These are phyloP conservation scores for Haliclystus octoradiatus DNA, from an alignment of 30 jellyfish, hydroid and myxozoan species.

Conservation along the genomic window DNA sequence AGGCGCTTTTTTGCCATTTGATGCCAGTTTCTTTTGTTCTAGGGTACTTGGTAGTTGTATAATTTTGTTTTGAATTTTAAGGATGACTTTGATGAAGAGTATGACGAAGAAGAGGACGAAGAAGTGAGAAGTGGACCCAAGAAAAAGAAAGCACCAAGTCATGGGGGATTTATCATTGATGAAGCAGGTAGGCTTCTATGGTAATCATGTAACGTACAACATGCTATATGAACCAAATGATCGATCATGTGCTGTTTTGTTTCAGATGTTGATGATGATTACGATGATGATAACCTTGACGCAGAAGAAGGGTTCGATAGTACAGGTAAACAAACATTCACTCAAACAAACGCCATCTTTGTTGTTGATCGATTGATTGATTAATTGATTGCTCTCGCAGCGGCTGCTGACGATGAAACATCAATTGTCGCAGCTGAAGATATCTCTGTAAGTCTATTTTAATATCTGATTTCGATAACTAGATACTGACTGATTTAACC, in stretches of 20 bases:
- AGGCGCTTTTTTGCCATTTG: too few species aligned
- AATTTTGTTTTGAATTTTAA: background rate
- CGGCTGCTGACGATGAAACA: conserved; percentile 13
- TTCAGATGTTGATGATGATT: conserved; percentile 92
- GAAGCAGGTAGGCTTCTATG: conserved; percentile 64
- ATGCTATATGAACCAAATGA: background rate
- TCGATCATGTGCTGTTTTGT: background rate
- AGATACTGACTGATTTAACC: background rate
- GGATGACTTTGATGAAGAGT: conserved; percentile 69
- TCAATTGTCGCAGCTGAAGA: conserved; percentile 19
- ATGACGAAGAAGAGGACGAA: conserved; percentile 61
- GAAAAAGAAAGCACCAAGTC: conserved; percentile 73
- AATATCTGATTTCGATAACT: background rate
- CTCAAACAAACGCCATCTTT: background rate
- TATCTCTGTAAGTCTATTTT: conserved; percentile 13
- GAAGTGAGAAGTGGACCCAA: conserved; percentile 20
- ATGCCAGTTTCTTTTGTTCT: too few species aligned
- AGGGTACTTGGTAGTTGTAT: too few species aligned
- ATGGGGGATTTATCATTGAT: conserved; percentile 94
- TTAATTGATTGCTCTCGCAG: too few species aligned
- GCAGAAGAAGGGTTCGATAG: conserved; percentile 92
- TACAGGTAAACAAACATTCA: background rate
- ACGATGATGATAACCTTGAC: conserved; percentile 67
- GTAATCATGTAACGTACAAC: background rate
- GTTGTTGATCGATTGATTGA: background rate